Conservation (phyloP, 2,888 invertebrate species). For the Leucophenga montana region DNA sequence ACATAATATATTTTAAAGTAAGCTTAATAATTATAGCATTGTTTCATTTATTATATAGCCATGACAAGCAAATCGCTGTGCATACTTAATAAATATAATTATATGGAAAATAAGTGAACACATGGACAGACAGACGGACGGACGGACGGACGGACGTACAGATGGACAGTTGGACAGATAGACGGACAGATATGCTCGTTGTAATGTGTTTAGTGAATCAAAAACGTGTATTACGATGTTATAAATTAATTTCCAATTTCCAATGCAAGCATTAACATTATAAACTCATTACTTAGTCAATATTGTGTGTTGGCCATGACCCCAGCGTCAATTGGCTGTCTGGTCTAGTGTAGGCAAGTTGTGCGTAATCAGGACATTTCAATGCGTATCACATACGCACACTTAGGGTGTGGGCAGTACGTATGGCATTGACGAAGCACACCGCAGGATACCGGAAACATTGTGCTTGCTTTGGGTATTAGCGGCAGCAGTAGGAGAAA, state of each 20-base stretch:
- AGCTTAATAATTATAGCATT: not conserved
- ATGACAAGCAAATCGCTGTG: no score
- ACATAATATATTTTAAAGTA: no score
- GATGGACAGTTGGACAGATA: no score
- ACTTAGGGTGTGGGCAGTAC: not conserved
- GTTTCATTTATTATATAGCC: constrained; percentile 5
- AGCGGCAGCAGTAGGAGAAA: not conserved
- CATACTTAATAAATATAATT: no score
- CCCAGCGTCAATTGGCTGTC: no score
- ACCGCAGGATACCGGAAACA: not conserved
- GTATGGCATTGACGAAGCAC: constrained; percentile 5
- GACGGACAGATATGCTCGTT: no score
- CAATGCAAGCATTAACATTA: constrained; percentile 4
- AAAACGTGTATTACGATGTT: not conserved
- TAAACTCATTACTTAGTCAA: constrained; percentile 12
- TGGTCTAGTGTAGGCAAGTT: not conserved
- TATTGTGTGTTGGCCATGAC: not conserved
- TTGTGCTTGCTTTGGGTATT: not conserved
- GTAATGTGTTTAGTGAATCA: no score
- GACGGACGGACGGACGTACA: no score
- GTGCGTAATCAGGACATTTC: not conserved
- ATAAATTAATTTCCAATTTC: constrained; percentile 12
- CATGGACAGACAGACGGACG: no score
- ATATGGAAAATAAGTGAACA: no score
- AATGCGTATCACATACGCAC: constrained; percentile 10